Percentiles rank a stretch among this genome's conserved stretches.
phyloP scores from a whole-genome alignment of 1,140 invertebrate species.

The Diploscapter pachys region DNA sequence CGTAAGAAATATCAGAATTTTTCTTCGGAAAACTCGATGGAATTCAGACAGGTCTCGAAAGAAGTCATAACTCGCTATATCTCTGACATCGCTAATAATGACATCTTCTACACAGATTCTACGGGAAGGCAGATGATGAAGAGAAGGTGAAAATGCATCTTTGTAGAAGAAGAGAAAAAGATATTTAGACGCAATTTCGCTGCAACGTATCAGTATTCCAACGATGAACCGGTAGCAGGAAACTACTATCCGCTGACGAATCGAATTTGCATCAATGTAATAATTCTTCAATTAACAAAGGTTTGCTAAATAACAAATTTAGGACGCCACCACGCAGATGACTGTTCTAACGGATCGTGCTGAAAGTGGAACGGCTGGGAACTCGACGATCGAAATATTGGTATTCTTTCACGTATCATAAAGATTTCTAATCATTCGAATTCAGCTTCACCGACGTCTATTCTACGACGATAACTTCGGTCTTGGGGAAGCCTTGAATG shows the following conservation, averaged over 20 bases:
- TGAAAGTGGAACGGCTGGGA: conserved; percentile 77
- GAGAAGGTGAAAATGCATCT: conserved; percentile 61
- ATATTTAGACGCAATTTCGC: too few species aligned
- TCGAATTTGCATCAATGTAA: not conserved
- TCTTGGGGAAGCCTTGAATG: conserved; percentile 85
- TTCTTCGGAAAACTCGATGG: conserved; percentile 19
- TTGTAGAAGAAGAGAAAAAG: conserved; percentile 1
- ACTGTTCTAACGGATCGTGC: conserved; percentile 77
- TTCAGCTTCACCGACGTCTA: conserved; percentile 75
- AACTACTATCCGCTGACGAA: conserved; percentile 89
- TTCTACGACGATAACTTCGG: conserved; percentile 85
- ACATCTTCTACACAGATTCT: conserved; percentile 83
- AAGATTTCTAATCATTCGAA: conserved; percentile 6
- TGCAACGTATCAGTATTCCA: conserved; percentile 70
- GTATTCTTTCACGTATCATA: conserved; percentile 47
- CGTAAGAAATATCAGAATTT: conserved; percentile 43
- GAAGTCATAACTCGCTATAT: conserved; percentile 76
- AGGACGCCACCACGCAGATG: conserved; percentile 64
- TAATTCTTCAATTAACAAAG: too few species aligned
- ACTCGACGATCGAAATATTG: conserved; percentile 68
- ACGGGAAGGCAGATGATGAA: conserved; percentile 85
- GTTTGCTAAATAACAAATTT: conserved; percentile 10
- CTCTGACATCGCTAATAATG: conserved; percentile 67
- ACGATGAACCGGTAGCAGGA: conserved; percentile 71
- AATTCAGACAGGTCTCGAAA: conserved; percentile 69